phyloP scores from a whole-genome alignment of 1,140 invertebrate genomes.

The Amphibalanus amphitrite region DNA sequence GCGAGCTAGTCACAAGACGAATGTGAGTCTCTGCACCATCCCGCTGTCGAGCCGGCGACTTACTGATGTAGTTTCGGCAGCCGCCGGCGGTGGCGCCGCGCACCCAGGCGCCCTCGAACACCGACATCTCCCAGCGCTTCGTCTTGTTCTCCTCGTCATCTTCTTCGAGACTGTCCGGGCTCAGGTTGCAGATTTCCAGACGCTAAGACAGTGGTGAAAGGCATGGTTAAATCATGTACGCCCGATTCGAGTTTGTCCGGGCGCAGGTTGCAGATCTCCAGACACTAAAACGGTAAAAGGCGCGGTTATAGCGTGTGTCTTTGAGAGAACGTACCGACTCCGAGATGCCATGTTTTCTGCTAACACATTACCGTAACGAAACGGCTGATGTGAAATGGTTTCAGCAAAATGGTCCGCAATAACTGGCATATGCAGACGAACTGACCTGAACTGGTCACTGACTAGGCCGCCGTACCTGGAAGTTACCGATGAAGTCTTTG shows the following conservation, averaged over 20 bases:
- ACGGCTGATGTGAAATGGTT: conserved; percentile 15
- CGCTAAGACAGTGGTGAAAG: background rate
- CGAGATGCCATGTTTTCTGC: no score
- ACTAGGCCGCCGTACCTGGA: no score
- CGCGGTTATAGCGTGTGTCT: no score
- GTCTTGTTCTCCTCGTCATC: conserved; percentile 27
- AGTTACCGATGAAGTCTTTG: conserved; percentile 10
- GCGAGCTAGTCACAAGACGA: background rate
- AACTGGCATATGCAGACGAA: no score
- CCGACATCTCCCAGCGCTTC: conserved; percentile 69
- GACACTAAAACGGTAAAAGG: no score
- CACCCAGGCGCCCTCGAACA: conserved; percentile 89
- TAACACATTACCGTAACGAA: conserved; percentile 17
- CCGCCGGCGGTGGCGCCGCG: conserved; percentile 78
- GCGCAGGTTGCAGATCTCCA: no score
- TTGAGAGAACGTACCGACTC: no score
- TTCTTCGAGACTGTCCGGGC: conserved; percentile 74
- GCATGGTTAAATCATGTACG: background rate
- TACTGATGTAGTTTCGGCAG: conserved; percentile 74
- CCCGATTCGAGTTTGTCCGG: no score
- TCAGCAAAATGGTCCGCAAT: no score
- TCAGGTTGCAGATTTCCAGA: conserved; percentile 91
- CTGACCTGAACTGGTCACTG: no score
- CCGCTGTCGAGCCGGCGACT: conserved; percentile 3
- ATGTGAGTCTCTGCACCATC: background rate